phyloP scores from a whole-genome alignment of 2,113 vertebrate genomes.

The Aleadryas rufinucha region DNA sequence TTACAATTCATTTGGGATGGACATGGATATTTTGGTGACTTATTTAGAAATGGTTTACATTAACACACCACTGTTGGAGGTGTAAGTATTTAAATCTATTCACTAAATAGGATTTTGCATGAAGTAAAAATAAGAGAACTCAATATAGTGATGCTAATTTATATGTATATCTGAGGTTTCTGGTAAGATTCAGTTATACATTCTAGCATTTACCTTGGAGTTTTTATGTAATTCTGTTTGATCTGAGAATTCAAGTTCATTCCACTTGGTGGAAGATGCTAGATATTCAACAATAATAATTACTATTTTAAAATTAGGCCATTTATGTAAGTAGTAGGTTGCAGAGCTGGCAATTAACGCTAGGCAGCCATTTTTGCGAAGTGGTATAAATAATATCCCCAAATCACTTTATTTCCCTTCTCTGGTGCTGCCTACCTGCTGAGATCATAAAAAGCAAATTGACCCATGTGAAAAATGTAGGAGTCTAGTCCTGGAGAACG shows the following conservation, averaged over 20 bases:
- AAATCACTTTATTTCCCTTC: background rate
- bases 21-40: background rate
- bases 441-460: background rate
- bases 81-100: background rate
- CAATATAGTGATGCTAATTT: background rate
- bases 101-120: background rate
- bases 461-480: background rate
- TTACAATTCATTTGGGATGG: background rate
- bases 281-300: slow-evolving; percentile 19
- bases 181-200: background rate
- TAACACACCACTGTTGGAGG: background rate
- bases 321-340: background rate
- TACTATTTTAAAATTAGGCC: background rate
- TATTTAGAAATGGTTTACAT: background rate
- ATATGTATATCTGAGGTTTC: background rate
- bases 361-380: background rate
- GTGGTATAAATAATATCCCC: background rate
- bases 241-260: slow-evolving; percentile 18
- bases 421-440: background rate
- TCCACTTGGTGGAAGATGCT: background rate
- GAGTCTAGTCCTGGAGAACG: background rate
- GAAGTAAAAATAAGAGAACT: background rate
- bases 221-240: slow-evolving; percentile 51
- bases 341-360: background rate
- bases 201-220: slow-evolving; percentile 1